Evolutionary conservation across 2,888 invertebrate genomes (phyloP).

Genomic region (Rhimphoctona megacephalus): DNA sequence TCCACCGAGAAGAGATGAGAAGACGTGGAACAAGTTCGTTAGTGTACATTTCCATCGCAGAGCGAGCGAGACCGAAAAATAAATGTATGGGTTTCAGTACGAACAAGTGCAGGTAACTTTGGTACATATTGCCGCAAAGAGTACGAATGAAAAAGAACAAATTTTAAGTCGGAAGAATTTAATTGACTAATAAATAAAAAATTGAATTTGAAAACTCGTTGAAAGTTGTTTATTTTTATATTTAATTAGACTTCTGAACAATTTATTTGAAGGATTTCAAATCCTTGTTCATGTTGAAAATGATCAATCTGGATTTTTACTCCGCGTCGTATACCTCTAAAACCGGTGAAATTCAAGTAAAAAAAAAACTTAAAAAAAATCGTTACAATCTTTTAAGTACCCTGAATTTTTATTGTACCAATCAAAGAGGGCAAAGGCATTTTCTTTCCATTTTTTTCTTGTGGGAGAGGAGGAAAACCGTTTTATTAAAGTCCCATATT

Average conservation of each 20-base stretch:
- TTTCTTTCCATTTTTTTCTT: constrained; percentile 37
- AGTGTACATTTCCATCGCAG: constrained; percentile 64
- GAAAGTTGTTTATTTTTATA: background rate
- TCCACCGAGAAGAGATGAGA: constrained; percentile 58
- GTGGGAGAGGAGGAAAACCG: background rate
- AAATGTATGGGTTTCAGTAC: background rate
- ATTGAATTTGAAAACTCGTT: background rate
- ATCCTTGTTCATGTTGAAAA: background rate
- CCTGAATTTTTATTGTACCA: constrained; percentile 58
- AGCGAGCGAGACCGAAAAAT: background rate
- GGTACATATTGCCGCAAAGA: constrained; percentile 5
- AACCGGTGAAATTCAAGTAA: background rate
- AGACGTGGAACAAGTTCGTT: constrained; percentile 68
- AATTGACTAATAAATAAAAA: background rate
- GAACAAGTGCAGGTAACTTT: constrained; percentile 46
- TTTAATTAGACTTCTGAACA: too few relatives aligned
- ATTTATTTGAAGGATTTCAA: too few relatives aligned
- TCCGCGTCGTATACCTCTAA: background rate
- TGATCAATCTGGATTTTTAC: too few relatives aligned
- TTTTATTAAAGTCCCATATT: constrained; percentile 49
- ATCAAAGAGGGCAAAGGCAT: constrained; percentile 37
- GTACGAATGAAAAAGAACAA: constrained; percentile 22
- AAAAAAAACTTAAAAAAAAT: constrained; percentile 35
- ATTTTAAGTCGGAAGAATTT: background rate
- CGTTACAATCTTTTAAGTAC: constrained; percentile 38